Evolutionary conservation across 1,140 invertebrate genomes (phyloP), one percentile per base, ranked within the genome.

Genomic region (Drosophila novamexicana): DNA sequence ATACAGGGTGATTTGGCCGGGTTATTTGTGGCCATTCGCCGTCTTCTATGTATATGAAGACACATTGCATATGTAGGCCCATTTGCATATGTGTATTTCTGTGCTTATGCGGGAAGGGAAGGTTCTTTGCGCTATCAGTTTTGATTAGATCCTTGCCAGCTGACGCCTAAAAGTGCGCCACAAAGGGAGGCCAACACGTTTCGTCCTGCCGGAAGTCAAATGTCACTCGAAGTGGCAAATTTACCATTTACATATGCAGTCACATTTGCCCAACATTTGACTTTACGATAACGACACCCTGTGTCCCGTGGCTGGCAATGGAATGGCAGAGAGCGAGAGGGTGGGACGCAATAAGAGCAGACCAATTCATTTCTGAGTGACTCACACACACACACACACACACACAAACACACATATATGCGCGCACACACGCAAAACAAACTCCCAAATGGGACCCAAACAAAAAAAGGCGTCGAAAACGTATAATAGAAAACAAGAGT

Each of bases 361-460:
- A 78, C 75, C 81, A 86, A 81, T 81, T 81, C 66, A 86, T 78
- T 86, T 72, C 78, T 37, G 53, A 76, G 68, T 73, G 62, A 66
- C 50, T 64, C 67, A 71, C 58, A 57, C 65, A 62, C 0, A 34
- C 32, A 62, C 34, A 16, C 42, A 34, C 57, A 29, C 37, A 18
- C 39, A 22, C 14, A 14, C 14, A 14, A 14, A 14, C 42, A 16
- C 57, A 29, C 37, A 18, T 22, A n/a, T 18, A 22, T 5, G 39
- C n/a, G 34, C 22, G 40, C 34, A 54, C 36, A 44, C 32, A 49
- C 18, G 54, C 52, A 53, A 34, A 42, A 62, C 22, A 63, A 83
- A 80, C 84, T 86, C 74, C 77, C 61, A 57, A 77, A 77, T 62
- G 75, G 59, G 56, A 77, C 47, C 63, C 68, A 58, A 73, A 57